Evolutionary conservation across 2,888 invertebrate species (phyloP), one percentile per base, ranked within the genome.

Genomic region (Liodrosophila aerea): DNA sequence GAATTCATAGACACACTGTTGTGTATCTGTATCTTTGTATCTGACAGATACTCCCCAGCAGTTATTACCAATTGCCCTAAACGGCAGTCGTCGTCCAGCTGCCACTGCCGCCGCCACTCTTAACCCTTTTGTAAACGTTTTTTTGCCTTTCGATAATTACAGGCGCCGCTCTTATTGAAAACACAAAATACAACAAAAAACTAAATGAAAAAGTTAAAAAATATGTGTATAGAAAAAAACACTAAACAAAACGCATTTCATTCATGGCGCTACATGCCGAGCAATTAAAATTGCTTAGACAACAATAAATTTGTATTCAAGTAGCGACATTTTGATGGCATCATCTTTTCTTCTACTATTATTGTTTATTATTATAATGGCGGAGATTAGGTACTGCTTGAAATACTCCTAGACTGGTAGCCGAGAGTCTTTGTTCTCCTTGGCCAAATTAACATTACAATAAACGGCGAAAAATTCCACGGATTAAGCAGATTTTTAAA

Each of bases 151-250:
- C 66, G 65, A 82, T 80, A 80, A 85, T 85, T 80, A 82, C 85
- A 75, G 60, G 78, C 78, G 78, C 78, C 78, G 85, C 78, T n/a
- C n/a, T 85, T 82, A 74, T 78, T 84, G 68, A 78, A 70, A 61
- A 59, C 12, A 18, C 31, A 29, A 22, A 40, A 29, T 30, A 52
- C n/a, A 36, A 36, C 1, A 36, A 36, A 15, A 15, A 41, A n/a
- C 30, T 11, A 41, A 29, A 15, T 1, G 9, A 7, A 13, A 27
- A 9, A 29, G 13, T 13, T 29, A 29, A 15, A 30, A 33, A 11
- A n/a, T n/a, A n/a, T n/a, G n/a, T n/a, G n/a, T n/a, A n/a, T n/a
- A n/a, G 9, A 29, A n/a, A 34, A 12, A 12, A 8, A 12, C 11
- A 12, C 11, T 27, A 18, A 11, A 15, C 27, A 43, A 40, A 36